Base-by-base conservation (phyloP, 1,140 invertebrate genomes). In the Nebria ingens region DNA sequence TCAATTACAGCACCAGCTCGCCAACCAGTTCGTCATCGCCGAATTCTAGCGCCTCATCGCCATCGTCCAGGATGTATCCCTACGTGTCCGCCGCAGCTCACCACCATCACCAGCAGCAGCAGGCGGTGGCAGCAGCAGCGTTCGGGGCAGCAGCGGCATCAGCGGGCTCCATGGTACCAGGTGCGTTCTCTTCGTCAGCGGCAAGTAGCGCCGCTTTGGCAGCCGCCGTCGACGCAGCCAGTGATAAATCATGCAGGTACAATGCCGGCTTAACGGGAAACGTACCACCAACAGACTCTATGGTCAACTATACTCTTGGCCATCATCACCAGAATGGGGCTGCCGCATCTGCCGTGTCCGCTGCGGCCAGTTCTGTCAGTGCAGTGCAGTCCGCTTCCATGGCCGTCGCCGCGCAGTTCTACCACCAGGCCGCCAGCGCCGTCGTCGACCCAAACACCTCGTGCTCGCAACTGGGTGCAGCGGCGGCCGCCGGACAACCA, bases 381-480 rank as follows among this genome's bases (percentile, higher is more conserved):
- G 82, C 85, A 19, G 82, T 85, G 3, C n/a, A n/a, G n/a, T 83
- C 83, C 51, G 84, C 85, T 3, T 85, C 83, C 51, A 85, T 85
- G 78, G 85, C 85, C 20, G 85, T 83, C 22, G 88, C 88, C 34
- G 87, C 89, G 1, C 88, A 91, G 72, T 91, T 91, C 71, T 91
- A 91, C 72, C 87, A 91, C 65, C 88, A 91, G 61, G 87, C 87
- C 13, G 86, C 81, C 6, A 79, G 79, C 54, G 78, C 72, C 61
- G 81, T 81, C 59, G 80, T 80, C 29, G 81, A 83, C 68, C 81
- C 80, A 19, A 68, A 81, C 51, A 78, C 77, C 56, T 81, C 80
- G 50, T 80, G 79, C 70, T 76, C 77, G 57, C 84, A 85, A 66
- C 80, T 79, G 20, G 73, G 81, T 22, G 66, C 82, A 66, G 65